Evolutionary conservation across 2,113 vertebrate species (phyloP), one percentile per base, ranked within the genome.

Genomic region (Corythornis vintsioides): DNA sequence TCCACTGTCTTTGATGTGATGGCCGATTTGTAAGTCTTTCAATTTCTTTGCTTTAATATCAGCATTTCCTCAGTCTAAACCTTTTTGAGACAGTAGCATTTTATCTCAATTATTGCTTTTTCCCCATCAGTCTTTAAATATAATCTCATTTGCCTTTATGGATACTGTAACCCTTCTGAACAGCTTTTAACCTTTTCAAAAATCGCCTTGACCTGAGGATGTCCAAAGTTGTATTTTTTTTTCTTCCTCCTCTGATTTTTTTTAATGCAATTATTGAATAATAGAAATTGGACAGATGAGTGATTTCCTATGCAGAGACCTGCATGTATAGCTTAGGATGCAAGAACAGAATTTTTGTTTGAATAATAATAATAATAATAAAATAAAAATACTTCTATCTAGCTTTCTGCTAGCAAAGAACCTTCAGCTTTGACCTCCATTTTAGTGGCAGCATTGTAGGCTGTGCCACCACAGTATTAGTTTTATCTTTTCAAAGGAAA

Each of bases 141-240:
- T 98, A 98, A 98, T 98, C 97, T 97, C 96, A 98, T 98, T 98
- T 97, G 96, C 96, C 94, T 98, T 97, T 96, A 97, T 98, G 96
- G 97, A 97, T 97, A 98, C 97, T 96, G 97, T 97, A 98, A 98
- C 97, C 97, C 96, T 97, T 98, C 96, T 96, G 98, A 98, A 97
- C 94, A 97, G 98, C 98, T 98, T 98, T 98, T 98, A 98, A 98
- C 98, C 98, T 97, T 97, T 97, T 97, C 96, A 97, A 97, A 97
- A 98, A 97, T 97, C 57, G 96, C 95, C 97, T 98, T 98, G 98
- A 98, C 98, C 98, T 96, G 90, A 97, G 94, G 95, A 77, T 96
- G 93, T 96, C 96, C 96, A 97, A 98, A 97, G 95, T 97, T 50
- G 48, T 20, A 6, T 50, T 96, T 92, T 98, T 95, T 96, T 82